These are phyloP conservation scores for Drosophila flavopinicola DNA, from an alignment of 2,888 invertebrate genomes.

Conservation along the genomic window DNA sequence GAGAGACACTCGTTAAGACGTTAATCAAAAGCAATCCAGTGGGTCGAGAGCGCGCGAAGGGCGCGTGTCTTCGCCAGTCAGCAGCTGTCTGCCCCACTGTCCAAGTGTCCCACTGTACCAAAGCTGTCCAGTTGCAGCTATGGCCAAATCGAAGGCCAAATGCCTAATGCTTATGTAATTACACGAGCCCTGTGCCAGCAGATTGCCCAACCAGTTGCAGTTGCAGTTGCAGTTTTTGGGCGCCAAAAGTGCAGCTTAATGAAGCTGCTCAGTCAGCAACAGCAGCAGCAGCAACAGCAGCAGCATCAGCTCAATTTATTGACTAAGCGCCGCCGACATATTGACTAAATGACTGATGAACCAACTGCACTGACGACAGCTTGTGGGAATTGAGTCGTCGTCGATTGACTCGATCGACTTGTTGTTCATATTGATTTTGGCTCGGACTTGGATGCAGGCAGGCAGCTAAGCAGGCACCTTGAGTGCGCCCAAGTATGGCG, in stretches of 20 bases:
- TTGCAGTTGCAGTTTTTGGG: constrained; percentile 49
- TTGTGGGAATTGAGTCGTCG: constrained; percentile 69
- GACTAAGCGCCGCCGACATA: constrained; percentile 69
- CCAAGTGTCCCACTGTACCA: no score
- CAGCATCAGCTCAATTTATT: constrained; percentile 69
- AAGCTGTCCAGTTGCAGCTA: constrained; percentile 48
- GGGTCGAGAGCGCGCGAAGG: constrained; percentile 51
- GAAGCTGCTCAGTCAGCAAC: constrained; percentile 54
- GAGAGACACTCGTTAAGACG: constrained; percentile 72
- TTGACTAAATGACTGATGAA: constrained; percentile 73
- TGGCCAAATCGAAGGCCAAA: constrained; percentile 71
- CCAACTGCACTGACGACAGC: constrained; percentile 52
- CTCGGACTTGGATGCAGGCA: constrained; percentile 1
- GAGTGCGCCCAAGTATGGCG: constrained; percentile 68
- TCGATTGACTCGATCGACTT: constrained; percentile 15
- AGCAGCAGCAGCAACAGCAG: constrained; percentile 35
- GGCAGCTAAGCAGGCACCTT: constrained; percentile 56
- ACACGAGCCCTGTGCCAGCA: constrained; percentile 41
- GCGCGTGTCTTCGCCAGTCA: constrained; percentile 50
- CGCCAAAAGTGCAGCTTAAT: constrained; percentile 57
- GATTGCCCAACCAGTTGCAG: constrained; percentile 47
- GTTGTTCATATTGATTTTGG: constrained; percentile 13
- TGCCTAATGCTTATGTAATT: constrained; percentile 73
- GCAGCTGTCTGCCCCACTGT: no score
- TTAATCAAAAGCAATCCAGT: constrained; percentile 74